Conservation (phyloP, 35 echinoderm and acorn worm species). For the Amphiura filiformis region DNA sequence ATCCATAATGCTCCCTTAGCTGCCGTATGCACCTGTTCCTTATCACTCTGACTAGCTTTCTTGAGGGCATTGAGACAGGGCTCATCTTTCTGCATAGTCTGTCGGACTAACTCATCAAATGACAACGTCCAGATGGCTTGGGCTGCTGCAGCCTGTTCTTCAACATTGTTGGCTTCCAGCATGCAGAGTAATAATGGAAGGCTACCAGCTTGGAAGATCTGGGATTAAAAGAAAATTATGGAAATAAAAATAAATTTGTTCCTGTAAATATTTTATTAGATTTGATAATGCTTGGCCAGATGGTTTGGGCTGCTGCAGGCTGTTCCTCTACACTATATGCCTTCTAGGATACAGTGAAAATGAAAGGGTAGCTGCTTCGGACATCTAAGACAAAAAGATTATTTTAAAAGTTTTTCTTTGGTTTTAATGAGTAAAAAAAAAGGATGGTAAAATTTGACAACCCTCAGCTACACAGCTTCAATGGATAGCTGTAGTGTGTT, state of each 20-base stretch:
- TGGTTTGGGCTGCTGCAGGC: constrained; percentile 62
- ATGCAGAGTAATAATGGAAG: constrained; percentile 70
- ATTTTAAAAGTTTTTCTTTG: too few relatives aligned
- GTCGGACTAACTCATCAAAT: constrained; percentile 68
- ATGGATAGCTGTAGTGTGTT: too few relatives aligned
- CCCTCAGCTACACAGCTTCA: too few relatives aligned
- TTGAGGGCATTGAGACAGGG: constrained; percentile 45
- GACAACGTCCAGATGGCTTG: constrained; percentile 90
- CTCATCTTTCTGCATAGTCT: constrained; percentile 41
- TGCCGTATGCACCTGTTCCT: constrained; percentile 50
- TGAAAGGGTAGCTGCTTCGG: too few relatives aligned
- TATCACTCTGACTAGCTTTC: constrained; percentile 20
- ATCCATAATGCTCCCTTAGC: constrained; percentile 96
- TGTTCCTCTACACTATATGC: constrained; percentile 33
- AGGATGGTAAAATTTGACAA: too few relatives aligned
- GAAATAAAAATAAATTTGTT: not conserved
- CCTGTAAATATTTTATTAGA: not conserved
- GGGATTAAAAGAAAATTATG: not conserved
- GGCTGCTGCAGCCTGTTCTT: constrained; percentile 67
- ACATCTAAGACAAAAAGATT: too few relatives aligned
- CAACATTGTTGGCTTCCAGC: constrained; percentile 34
- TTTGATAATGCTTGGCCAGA: too few relatives aligned
- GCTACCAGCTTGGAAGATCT: constrained; percentile 78
- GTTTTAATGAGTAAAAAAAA: too few relatives aligned
- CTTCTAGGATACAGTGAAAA: too few relatives aligned